phyloP scores from a whole-genome alignment of 2,888 invertebrate genomes.

The Agonopterix arenella region DNA sequence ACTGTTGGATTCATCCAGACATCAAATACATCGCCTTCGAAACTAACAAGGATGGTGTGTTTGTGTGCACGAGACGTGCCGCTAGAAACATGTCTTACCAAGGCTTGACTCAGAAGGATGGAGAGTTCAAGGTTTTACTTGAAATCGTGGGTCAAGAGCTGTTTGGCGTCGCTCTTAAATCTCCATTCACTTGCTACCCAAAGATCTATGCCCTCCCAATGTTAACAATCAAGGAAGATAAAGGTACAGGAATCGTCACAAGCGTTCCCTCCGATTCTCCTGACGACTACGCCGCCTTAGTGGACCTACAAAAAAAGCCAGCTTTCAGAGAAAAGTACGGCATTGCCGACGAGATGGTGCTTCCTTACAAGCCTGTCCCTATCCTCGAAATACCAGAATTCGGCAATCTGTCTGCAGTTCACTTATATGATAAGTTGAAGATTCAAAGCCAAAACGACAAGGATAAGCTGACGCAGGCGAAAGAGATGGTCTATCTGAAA shows the following conservation, averaged over 20 bases:
- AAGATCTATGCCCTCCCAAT: constrained; percentile 96
- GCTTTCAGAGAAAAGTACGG: constrained; percentile 95
- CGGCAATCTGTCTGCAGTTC: constrained; percentile 90
- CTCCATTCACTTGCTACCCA: constrained; percentile 90
- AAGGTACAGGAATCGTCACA: constrained; percentile 98
- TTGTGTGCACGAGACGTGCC: constrained; percentile 90
- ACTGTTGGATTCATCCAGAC: constrained; percentile 98
- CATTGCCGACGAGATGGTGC: constrained; percentile 84
- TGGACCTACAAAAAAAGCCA: constrained; percentile 96
- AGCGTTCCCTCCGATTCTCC: constrained; percentile 99
- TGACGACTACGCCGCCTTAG: constrained; percentile 97
- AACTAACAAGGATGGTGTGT: constrained; percentile 84
- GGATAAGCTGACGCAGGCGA: constrained; percentile 95
- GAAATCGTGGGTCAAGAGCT: constrained; percentile 86
- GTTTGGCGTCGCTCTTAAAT: constrained; percentile 88
- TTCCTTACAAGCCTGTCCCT: constrained; percentile 83
- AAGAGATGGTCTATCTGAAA: constrained; percentile 96
- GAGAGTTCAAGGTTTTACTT: constrained; percentile 82
- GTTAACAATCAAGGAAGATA: constrained; percentile 98
- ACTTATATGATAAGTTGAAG: constrained; percentile 91
- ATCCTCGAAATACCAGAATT: constrained; percentile 95
- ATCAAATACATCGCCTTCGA: constrained; percentile 94
- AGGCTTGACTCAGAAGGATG: constrained; percentile 89
- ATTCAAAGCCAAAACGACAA: constrained; percentile 98
- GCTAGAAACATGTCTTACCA: constrained; percentile 98